A percentile compares a stretch with the other conserved stretches of the same genome.
phyloP scores from a whole-genome alignment of 2,113 vertebrate species.

The Gyps fulvus region DNA sequence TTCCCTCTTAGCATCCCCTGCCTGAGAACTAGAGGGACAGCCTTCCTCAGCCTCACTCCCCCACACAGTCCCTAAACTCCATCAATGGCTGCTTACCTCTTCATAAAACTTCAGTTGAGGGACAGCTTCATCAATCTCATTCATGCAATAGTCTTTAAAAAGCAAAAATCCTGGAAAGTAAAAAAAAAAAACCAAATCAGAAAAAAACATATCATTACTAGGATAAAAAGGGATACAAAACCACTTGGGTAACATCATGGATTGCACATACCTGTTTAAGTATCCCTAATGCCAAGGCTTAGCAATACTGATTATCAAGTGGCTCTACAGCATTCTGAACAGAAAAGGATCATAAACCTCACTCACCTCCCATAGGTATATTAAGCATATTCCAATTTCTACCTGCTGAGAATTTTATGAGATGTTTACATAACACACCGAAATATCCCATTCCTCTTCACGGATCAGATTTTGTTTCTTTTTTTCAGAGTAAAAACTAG shows the following conservation, averaged over 20 bases:
- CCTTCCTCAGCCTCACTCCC: neutral
- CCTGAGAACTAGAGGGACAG: rapidly evolving
- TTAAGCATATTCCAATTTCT: neutral
- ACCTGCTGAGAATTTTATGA: neutral
- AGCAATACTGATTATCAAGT: neutral
- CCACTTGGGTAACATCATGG: rapidly evolving
- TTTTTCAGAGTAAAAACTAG: neutral
- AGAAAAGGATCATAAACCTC: neutral
- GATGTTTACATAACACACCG: neutral
- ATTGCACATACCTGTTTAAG: neutral
- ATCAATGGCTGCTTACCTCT: constrained; percentile 77
- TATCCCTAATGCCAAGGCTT: rapidly evolving
- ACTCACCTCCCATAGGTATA: neutral
- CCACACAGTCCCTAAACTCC: neutral
- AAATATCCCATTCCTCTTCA: neutral
- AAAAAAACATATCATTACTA: rapidly evolving
- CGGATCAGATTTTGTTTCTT: neutral
- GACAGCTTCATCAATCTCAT: constrained; percentile 92
- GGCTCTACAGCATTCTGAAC: neutral
- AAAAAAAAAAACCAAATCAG: neutral
- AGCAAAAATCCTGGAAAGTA: constrained; percentile 87
- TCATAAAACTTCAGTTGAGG: constrained; percentile 98
- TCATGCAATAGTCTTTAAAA: constrained; percentile 96
- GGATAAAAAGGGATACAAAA: neutral
- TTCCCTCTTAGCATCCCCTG: neutral